These are phyloP conservation scores for Lutjanus campechanus DNA, from an alignment of 2,797 vertebrate genomes.

Conservation along the genomic window DNA sequence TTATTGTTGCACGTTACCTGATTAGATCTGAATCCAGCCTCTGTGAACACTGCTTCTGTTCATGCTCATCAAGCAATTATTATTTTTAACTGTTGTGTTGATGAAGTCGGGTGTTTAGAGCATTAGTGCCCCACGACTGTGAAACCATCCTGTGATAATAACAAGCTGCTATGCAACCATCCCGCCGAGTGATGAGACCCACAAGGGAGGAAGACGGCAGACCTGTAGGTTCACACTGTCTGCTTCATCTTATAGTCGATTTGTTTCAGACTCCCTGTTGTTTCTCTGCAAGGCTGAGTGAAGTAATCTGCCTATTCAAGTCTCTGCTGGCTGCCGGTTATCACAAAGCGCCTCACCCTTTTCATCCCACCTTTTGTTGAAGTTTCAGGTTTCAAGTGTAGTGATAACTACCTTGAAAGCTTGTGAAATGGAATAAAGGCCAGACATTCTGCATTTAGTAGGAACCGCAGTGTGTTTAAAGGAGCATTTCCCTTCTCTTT, in stretches of 20 bases:
- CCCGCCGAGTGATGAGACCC: slow-evolving; percentile 1
- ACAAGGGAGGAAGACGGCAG: neutral
- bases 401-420: slow-evolving; percentile 13
- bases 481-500: neutral
- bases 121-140: neutral
- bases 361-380: slow-evolving; percentile 43
- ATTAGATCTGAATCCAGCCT: too few relatives aligned
- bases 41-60: too few relatives aligned
- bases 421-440: slow-evolving; percentile 7
- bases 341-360: neutral
- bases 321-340: slow-evolving; percentile 14
- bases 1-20: too few relatives aligned
- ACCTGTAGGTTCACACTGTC: neutral
- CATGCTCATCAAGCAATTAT: neutral
- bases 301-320: neutral
- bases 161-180: slow-evolving; percentile 31
- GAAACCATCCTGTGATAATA: slow-evolving; percentile 3
- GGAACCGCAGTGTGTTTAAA: neutral
- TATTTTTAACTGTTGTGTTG: neutral
- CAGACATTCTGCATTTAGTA: neutral
- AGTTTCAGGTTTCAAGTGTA: slow-evolving; percentile 39
- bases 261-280: neutral
- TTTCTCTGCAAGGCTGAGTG: neutral
- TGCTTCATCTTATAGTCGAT: neutral
- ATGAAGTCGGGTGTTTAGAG: neutral